Conservation (phyloP, 1,140 invertebrate genomes). For the Drosophila kepulauana region DNA sequence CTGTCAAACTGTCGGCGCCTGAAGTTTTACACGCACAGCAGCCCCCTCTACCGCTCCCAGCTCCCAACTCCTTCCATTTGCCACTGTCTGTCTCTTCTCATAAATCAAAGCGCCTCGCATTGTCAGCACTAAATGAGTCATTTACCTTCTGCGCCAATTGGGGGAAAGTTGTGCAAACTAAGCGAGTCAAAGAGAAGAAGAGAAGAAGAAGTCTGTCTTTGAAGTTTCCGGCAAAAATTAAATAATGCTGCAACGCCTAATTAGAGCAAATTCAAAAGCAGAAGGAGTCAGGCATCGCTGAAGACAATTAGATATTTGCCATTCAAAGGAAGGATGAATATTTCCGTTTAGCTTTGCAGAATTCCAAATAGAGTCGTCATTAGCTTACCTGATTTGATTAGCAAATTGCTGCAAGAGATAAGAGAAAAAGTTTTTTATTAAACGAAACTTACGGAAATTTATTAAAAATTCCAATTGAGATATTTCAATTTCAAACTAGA, state of each 20-base stretch:
- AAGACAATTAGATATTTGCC: constrained; percentile 24
- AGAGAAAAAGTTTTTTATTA: constrained; percentile 13
- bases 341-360: constrained; percentile 5
- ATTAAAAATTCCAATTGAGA: neutral
- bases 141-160: constrained; percentile 21
- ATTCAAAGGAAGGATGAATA: constrained; percentile 8
- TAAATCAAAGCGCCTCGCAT: constrained; percentile 61
- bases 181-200: constrained; percentile 1
- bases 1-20: constrained; percentile 53
- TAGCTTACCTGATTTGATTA: constrained; percentile 60
- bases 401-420: constrained; percentile 45
- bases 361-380: constrained; percentile 6
- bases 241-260: constrained; percentile 45
- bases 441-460: neutral
- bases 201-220: constrained; percentile 30
- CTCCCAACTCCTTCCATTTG: neutral
- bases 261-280: constrained; percentile 35
- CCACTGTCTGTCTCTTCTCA: constrained; percentile 9
- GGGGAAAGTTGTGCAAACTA: neutral
- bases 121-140: constrained; percentile 66
- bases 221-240: constrained; percentile 48
- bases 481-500: neutral
- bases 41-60: neutral
- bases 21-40: constrained; percentile 41
- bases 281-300: constrained; percentile 3